phyloP scores from a whole-genome alignment of 2,113 vertebrate species.

The Alligator sinensis region DNA sequence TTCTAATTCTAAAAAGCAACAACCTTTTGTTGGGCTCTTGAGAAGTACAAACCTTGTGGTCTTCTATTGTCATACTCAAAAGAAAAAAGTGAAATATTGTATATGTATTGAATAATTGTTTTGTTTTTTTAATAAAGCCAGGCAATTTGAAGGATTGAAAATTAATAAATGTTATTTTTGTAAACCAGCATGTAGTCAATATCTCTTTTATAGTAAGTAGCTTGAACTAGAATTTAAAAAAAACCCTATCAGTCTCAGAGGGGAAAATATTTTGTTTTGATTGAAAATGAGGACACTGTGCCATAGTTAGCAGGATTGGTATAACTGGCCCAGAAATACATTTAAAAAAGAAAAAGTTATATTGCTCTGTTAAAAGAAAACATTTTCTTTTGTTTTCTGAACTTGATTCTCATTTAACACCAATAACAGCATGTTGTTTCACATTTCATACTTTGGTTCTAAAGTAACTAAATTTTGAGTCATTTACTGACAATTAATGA shows the following conservation, averaged over 20 bases:
- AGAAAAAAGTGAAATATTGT: background rate
- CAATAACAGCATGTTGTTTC: no score
- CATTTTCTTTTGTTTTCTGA: no score
- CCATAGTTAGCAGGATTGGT: background rate
- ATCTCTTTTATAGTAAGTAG: background rate
- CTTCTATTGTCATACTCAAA: background rate
- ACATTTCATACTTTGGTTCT: no score
- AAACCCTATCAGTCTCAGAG: background rate
- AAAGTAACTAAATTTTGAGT: no score
- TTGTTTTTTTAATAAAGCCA: slow-evolving; percentile 41
- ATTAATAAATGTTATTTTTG: slow-evolving; percentile 34
- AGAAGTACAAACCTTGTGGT: background rate
- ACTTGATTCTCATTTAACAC: no score
- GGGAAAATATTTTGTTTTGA: background rate
- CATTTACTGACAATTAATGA: no score
- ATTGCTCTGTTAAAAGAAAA: no score
- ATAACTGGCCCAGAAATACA: background rate
- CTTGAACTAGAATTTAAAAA: background rate
- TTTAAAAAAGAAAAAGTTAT: background rate
- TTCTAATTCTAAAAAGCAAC: background rate
- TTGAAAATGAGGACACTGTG: background rate
- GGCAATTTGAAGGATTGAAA: background rate
- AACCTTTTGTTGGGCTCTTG: background rate
- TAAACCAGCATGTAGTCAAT: background rate
- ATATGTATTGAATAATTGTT: background rate